Percentiles rank a stretch among this genome's conserved stretches.
Evolutionary conservation across 2,888 invertebrate genomes (phyloP).

Genomic region (Caenorhabditis wallacei): DNA sequence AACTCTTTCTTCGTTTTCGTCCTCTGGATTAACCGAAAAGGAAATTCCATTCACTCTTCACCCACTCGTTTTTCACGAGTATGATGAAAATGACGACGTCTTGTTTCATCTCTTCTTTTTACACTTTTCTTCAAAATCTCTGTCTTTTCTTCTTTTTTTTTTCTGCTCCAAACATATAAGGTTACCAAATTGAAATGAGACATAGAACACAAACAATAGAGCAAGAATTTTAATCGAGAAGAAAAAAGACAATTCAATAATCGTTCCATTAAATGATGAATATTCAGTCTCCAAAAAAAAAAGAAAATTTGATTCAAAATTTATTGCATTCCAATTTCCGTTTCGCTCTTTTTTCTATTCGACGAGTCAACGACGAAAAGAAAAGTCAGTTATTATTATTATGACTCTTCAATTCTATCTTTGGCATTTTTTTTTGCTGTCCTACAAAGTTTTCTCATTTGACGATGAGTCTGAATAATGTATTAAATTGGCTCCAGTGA

Average conservation of each 20-base stretch:
- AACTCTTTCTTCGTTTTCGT: constrained; percentile 24
- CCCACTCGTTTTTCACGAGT: constrained; percentile 16
- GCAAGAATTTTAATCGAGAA: neutral
- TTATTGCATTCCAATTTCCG: constrained; percentile 31
- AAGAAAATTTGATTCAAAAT: constrained; percentile 24
- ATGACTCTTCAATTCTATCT: constrained; percentile 12
- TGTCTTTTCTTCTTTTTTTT: neutral
- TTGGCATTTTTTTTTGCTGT: neutral
- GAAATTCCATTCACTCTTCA: constrained; percentile 40
- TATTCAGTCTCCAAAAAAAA: neutral
- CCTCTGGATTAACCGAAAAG: constrained; percentile 44
- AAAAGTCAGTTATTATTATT: constrained; percentile 4
- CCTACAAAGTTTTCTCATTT: constrained; percentile 16
- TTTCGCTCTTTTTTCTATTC: neutral
- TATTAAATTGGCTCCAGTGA: constrained; percentile 25
- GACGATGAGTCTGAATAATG: constrained; percentile 34
- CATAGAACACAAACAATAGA: constrained; percentile 3
- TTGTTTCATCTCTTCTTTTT: constrained; percentile 6
- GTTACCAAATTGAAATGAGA: neutral
- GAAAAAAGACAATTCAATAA: constrained; percentile 9
- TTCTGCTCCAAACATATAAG: neutral
- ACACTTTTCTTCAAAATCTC: constrained; percentile 6
- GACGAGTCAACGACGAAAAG: constrained; percentile 12
- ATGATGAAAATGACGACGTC: constrained; percentile 36
- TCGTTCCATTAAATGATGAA: constrained; percentile 51